A percentile compares a stretch with the other conserved stretches of the same genome.
phyloP scores from a whole-genome alignment of 2,113 vertebrate species.

The Periophthalmodon schlosseri region DNA sequence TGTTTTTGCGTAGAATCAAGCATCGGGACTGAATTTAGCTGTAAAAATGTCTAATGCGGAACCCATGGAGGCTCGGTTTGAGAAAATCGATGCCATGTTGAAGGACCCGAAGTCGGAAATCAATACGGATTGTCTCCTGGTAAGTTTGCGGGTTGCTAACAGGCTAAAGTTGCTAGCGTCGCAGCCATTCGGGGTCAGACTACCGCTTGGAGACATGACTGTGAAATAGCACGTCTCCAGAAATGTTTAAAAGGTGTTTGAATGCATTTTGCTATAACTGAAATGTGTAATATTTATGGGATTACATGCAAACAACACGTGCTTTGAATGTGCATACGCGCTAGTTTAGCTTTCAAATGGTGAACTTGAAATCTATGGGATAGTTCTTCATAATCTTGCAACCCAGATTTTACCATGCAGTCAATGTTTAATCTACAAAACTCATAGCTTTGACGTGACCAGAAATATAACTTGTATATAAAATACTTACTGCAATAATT shows the following conservation, averaged over 20 bases:
- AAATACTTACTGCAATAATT: too few relatives aligned
- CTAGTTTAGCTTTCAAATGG: neutral
- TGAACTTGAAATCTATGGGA: neutral
- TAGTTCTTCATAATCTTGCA: neutral
- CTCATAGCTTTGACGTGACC: too few relatives aligned
- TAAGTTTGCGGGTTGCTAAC: slow-evolving; percentile 78
- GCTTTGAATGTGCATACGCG: neutral
- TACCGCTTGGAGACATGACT: slow-evolving; percentile 50
- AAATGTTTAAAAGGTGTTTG: neutral
- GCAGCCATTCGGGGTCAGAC: slow-evolving; percentile 56
- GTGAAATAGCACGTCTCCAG: neutral
- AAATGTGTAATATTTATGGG: neutral
- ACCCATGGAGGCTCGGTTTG: slow-evolving; percentile 92
- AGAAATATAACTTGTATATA: too few relatives aligned
- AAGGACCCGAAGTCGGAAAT: slow-evolving; percentile 96
- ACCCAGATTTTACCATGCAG: neutral
- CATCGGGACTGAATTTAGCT: slow-evolving; percentile 42
- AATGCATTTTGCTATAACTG: too few relatives aligned
- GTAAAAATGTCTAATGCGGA: slow-evolving; percentile 89
- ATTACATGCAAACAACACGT: neutral
- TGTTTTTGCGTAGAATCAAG: slow-evolving; percentile 50
- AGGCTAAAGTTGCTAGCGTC: slow-evolving; percentile 41
- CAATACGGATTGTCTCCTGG: slow-evolving; percentile 97
- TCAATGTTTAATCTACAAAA: too few relatives aligned
- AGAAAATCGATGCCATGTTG: slow-evolving; percentile 95